Conservation (phyloP, 2,113 vertebrate genomes). For the Oriolus oriolus region DNA sequence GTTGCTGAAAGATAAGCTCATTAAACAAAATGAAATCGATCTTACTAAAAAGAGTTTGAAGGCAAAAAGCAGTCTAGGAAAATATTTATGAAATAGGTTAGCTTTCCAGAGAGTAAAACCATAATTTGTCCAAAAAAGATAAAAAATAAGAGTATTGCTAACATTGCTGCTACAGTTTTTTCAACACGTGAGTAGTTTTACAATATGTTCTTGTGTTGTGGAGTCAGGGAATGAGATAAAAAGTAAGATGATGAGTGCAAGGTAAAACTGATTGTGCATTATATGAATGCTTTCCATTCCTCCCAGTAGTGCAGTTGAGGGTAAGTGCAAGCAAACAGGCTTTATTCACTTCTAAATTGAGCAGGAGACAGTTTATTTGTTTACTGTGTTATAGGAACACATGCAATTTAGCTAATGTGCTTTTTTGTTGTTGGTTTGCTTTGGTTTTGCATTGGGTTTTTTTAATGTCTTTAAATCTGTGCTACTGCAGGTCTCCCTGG, state of each 20-base stretch:
- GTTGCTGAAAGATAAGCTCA: neutral
- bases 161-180: neutral
- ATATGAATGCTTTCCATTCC: neutral
- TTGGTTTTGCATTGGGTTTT: neutral
- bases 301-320: neutral
- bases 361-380: neutral
- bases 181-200: neutral
- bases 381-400: neutral
- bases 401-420: neutral
- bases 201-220: neutral
- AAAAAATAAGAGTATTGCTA: neutral
- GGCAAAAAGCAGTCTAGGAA: neutral
- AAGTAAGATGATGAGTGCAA: neutral
- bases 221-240: neutral
- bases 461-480: neutral
- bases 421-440: neutral
- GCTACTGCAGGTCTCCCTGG: neutral
- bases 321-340: neutral
- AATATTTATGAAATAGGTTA: neutral
- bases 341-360: constrained; percentile 1
- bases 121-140: neutral
- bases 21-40: neutral
- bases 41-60: neutral
- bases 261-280: neutral
- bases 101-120: neutral